phyloP scores from a whole-genome alignment of 2,113 vertebrate species.

The Bos javanicus region DNA sequence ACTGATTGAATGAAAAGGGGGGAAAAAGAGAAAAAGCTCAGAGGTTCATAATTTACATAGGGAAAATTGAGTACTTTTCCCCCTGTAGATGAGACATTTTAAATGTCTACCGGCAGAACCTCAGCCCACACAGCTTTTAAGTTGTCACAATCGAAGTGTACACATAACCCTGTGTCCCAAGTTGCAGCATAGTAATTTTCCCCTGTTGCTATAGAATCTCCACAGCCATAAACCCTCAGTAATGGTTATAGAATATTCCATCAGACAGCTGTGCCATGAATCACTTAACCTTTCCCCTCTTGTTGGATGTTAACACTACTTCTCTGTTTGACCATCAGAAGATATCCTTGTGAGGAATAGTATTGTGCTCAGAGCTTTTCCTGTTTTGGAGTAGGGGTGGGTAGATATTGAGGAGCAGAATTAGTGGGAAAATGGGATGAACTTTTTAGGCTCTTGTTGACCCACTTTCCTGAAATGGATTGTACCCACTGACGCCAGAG shows the following conservation, averaged over 20 bases:
- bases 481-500: background rate
- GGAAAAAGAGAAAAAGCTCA: background rate
- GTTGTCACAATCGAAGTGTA: background rate
- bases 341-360: background rate
- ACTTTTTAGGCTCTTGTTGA: conserved; percentile 19
- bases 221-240: background rate
- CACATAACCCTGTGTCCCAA: conserved; percentile 43
- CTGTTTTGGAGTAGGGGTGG: background rate
- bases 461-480: background rate
- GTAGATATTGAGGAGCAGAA: conserved; percentile 1
- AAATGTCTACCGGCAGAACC: background rate
- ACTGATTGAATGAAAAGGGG: background rate
- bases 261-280: conserved; percentile 25
- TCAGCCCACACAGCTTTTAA: background rate
- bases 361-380: conserved; percentile 35
- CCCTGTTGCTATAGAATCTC: conserved; percentile 48
- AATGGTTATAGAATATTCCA: conserved; percentile 52
- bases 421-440: conserved; percentile 23
- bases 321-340: background rate
- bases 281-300: conserved; percentile 31
- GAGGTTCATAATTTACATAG: background rate
- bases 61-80: background rate
- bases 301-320: conserved; percentile 2
- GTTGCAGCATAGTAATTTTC: conserved; percentile 55
- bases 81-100: conserved; percentile 1